Conservation (phyloP, 2,113 vertebrate species). For the Colius striatus region DNA sequence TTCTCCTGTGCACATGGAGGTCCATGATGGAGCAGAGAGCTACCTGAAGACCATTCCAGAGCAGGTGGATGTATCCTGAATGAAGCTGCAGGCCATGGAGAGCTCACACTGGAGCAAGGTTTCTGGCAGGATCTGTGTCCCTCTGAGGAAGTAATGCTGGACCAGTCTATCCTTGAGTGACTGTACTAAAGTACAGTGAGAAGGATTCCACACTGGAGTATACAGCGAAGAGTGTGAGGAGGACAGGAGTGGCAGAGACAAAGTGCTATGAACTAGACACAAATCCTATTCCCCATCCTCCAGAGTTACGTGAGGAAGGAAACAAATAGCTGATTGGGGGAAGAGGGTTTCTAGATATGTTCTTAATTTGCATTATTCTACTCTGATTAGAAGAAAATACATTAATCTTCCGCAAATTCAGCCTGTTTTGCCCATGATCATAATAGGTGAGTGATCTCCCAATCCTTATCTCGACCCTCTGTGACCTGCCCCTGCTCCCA, state of each 20-base stretch:
- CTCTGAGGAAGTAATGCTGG: not conserved
- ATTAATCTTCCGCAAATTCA: not conserved
- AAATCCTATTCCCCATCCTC: not conserved
- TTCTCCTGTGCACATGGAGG: not conserved
- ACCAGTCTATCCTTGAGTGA: not conserved
- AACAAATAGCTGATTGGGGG: not conserved
- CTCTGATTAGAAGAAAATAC: not conserved
- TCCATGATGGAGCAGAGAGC: not conserved
- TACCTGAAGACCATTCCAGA: fast-evolving
- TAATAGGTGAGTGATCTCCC: not conserved
- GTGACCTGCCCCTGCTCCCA: no score
- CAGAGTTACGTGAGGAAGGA: not conserved
- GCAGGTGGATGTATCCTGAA: not conserved
- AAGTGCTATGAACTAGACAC: not conserved
- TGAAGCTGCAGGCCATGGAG: not conserved
- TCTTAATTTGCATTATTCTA: not conserved
- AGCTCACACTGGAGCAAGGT: fast-evolving
- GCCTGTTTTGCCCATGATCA: not conserved
- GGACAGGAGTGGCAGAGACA: not conserved
- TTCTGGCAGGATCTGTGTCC: not conserved
- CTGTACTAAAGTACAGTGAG: no score
- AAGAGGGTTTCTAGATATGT: not conserved
- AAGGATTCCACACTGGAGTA: not conserved
- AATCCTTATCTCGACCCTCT: not conserved
- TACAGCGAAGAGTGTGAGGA: not conserved